A percentile compares a stretch with the other conserved stretches of the same genome.
Conservation (phyloP, 1,140 invertebrate species). For the Cylas formicarius region DNA sequence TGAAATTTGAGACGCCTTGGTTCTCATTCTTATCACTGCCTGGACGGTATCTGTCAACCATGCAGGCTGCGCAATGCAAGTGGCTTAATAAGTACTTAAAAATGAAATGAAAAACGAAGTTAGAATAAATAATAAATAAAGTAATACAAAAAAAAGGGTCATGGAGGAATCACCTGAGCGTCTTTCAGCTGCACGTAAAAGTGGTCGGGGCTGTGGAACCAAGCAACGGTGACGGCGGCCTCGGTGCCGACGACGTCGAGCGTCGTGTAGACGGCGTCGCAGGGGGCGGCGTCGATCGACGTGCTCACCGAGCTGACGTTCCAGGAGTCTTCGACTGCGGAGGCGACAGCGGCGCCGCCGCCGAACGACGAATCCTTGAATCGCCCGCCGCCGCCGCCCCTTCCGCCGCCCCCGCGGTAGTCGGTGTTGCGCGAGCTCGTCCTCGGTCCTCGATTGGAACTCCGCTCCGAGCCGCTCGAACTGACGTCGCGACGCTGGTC, state of each 20-base stretch:
- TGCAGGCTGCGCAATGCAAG: no score
- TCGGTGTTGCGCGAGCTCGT: constrained; percentile 22
- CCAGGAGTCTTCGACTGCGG: constrained; percentile 21
- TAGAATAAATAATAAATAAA: no score
- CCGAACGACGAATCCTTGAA: no score
- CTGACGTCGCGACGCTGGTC: constrained; percentile 26
- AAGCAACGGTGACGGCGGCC: constrained; percentile 47
- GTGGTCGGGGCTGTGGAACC: constrained; percentile 58
- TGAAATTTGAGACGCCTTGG: no score
- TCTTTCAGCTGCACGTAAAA: constrained; percentile 57
- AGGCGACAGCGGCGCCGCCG: constrained; percentile 8
- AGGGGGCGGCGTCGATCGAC: constrained; percentile 23
- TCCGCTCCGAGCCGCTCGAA: constrained; percentile 30
- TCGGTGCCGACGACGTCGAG: constrained; percentile 23
- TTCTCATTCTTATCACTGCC: no score
- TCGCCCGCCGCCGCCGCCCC: neutral
- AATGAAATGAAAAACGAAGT: no score
- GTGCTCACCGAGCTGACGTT: constrained; percentile 17
- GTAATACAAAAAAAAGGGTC: no score
- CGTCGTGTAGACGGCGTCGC: constrained; percentile 17
- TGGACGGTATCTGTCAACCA: no score
- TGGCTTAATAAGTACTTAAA: no score
- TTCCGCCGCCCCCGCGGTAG: neutral
- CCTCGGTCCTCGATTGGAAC: constrained; percentile 24
- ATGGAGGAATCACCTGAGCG: constrained; percentile 31